Evolutionary conservation across 1,140 invertebrate genomes (phyloP), one percentile per base, ranked within the genome.

Genomic region (Microplitis mediator): DNA sequence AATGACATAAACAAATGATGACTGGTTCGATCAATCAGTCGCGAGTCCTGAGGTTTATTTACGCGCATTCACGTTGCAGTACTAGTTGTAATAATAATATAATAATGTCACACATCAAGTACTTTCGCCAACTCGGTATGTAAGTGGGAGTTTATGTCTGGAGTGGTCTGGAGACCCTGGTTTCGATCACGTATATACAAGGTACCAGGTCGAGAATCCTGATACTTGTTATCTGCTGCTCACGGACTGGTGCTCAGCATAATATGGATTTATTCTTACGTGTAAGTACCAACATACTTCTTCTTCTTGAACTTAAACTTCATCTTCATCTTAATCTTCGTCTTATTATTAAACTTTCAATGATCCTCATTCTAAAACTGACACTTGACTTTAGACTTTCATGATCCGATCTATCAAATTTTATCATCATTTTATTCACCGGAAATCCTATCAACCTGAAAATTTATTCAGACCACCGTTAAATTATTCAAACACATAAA

Each of bases 121-220:
- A 83, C 84, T 85, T 85, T 85, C 84, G 82, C 84, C 80, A 76
- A 77, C 81, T 71, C 78, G 36, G 65, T 51, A 36, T 36, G 34
- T 68, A 72, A 85, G 82, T 74, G 76, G 74, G 82, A 84, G 80
- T 81, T 81, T 79, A 82, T 52, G 65, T 54, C 62, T 64, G 62
- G 62, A 64, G 62, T 50, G 62, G 65, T 52, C 65, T 67, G 16
- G 65, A 67, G 65, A 84, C 78, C 79, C 79, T 79, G 79, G 77
- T 78, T 76, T 76, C 77, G 77, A 80, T 76, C 78, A 75, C 75
- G 79, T 81, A 83, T 82, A 84, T 80, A 83, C 76, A 73, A 78
- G 77, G 76, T 74, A 75, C 69, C 78, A 80, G 78, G 71, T 78
- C 80, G 79, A 79, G 73, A 79, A 80, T 83, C 79, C 75, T 78